Percentiles rank a stretch among this genome's conserved stretches.
These are phyloP conservation scores for Procambarus virginalis DNA, from an alignment of 1,140 invertebrate genomes.

Conservation along the genomic window DNA sequence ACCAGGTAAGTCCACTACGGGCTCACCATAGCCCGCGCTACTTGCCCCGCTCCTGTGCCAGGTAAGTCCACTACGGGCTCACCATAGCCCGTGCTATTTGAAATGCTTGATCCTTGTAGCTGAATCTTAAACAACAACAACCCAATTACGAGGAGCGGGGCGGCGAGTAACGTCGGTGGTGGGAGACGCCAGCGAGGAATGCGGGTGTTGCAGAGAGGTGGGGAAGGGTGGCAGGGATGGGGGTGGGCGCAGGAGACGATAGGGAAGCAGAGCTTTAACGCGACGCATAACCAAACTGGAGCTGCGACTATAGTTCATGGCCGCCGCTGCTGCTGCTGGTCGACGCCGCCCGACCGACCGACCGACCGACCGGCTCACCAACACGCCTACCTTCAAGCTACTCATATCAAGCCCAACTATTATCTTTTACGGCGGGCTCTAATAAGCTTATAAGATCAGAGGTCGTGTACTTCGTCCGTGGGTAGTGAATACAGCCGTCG, in stretches of 20 bases:
- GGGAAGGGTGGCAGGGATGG: neutral
- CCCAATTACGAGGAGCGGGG: too few relatives aligned
- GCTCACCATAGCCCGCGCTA: too few relatives aligned
- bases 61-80: too few relatives aligned
- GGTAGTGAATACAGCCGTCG: too few relatives aligned
- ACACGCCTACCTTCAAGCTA: neutral
- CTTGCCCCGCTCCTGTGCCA: too few relatives aligned
- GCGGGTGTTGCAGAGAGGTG: neutral
- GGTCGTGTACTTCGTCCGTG: neutral
- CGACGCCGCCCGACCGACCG: too few relatives aligned
- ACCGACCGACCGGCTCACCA: neutral
- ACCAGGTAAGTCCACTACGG: too few relatives aligned
- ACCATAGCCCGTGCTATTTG: too few relatives aligned
- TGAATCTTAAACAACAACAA: too few relatives aligned
- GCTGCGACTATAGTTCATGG: neutral
- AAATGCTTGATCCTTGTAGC: too few relatives aligned
- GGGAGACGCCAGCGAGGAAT: neutral
- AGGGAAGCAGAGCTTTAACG: neutral
- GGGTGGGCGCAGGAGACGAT: neutral
- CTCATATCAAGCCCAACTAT: neutral
- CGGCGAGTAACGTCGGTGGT: neutral
- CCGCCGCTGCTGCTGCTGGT: neutral
- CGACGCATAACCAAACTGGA: neutral
- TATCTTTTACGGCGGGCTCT: neutral
- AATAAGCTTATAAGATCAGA: neutral